Evolutionary conservation across 2,797 vertebrate genomes (phyloP), one percentile per base, ranked within the genome.

Genomic region (Eurystomus glaucurus): DNA sequence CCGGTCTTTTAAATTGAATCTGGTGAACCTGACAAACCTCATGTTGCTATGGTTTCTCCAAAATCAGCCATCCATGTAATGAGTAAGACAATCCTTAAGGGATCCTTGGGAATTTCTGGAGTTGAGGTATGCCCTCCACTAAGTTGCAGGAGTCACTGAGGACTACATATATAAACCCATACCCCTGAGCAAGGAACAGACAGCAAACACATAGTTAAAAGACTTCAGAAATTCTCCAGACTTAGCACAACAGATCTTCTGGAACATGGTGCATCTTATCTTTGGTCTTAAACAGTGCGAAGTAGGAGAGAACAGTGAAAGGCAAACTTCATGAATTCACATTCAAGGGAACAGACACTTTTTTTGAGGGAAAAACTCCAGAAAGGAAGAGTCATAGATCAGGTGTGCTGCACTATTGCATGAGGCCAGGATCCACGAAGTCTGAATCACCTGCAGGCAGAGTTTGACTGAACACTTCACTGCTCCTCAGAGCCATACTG

Each of bases 201-300:
- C 60, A 88, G 77, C 58, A 93, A 76, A 92, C 25, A 39, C 9
- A 21, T 19, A 57, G 37, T 55, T 55, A 71, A 55, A 79, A 79
- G 37, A 85, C 84, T 69, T 35, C 57, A 80, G 68, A 87, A 74
- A 68, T 85, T 90, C 68, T 91, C 37, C 48, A 88, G 58, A 78
- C 48, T 68, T 48, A 64, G 61, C 57, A 92, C 29, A 89, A 83
- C 21, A 86, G 85, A 84, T 92, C 64, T 87, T 82, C 33, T 69
- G 82, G 79, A 85, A 90, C 3, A 9, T 14, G 52, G 35, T 58
- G 45, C 68, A 66, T 70, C 35, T 75, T 66, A 84, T 95, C 94
- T 97, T 97, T 97, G 93, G 90, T 78, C 41, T 92, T 76, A 77
- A 82, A 68, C 14, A 78, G 52, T 19, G 25, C 75, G 61, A 96